A percentile compares a stretch with the other conserved stretches of the same genome.
phyloP scores from a whole-genome alignment of 2,113 vertebrate genomes.

The Nothocercus nigrocapillus region DNA sequence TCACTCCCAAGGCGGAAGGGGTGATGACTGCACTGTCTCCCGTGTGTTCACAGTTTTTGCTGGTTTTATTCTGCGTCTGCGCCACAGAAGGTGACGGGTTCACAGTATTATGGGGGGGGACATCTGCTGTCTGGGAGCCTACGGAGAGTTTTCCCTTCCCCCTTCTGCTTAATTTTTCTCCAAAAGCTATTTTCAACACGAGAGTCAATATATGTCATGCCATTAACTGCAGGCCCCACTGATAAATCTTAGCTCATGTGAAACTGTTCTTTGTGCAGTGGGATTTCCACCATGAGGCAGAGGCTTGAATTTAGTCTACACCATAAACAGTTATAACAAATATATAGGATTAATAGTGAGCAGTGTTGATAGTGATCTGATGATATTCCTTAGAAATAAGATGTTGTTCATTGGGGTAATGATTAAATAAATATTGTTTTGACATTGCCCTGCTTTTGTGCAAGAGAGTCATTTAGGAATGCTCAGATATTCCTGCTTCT shows the following conservation, averaged over 20 bases:
- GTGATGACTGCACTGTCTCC: not conserved
- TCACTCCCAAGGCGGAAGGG: not conserved
- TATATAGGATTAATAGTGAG: not conserved
- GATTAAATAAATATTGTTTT: not conserved
- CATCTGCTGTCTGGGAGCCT: not conserved
- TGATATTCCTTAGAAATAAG: not conserved
- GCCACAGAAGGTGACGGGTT: not conserved
- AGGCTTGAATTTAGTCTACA: not conserved
- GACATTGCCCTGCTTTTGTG: not conserved
- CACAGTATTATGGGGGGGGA: too few species aligned
- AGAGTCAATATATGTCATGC: not conserved
- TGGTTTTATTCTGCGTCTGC: not conserved
- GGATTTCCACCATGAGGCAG: not conserved
- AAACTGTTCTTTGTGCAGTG: not conserved
- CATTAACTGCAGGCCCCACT: not conserved
- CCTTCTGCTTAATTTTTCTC: not conserved
- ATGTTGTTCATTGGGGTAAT: not conserved
- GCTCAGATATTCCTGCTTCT: not conserved
- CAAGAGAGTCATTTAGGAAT: not conserved
- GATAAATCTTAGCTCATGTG: accelerated
- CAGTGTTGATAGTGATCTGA: not conserved
- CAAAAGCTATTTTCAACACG: not conserved
- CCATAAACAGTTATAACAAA: not conserved
- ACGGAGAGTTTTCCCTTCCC: not conserved
- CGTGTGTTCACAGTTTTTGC: not conserved